phyloP scores from a whole-genome alignment of 2,888 invertebrate genomes.

The Sacculina carcini region DNA sequence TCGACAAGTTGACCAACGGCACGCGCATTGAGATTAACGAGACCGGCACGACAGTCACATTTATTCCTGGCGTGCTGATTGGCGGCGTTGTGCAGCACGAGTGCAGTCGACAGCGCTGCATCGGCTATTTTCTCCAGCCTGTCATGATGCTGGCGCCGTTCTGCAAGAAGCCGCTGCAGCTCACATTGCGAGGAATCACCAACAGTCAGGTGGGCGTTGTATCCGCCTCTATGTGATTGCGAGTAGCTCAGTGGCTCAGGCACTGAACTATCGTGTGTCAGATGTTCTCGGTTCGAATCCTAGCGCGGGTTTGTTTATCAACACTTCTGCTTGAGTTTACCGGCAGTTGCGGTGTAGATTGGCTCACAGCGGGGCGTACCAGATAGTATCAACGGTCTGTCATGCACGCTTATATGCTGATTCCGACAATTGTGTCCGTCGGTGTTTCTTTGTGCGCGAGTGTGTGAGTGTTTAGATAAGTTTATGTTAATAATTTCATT shows the following conservation, averaged over 20 bases:
- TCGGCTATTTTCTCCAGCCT: conserved; percentile 66
- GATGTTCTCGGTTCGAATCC: not conserved
- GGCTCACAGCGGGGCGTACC: too few relatives aligned
- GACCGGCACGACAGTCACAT: conserved; percentile 68
- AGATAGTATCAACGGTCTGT: too few relatives aligned
- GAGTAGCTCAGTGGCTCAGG: too few relatives aligned
- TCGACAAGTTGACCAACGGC: conserved; percentile 88
- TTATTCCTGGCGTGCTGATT: conserved; percentile 63
- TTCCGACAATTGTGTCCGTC: too few relatives aligned
- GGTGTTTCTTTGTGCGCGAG: too few relatives aligned
- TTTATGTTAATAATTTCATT: too few relatives aligned
- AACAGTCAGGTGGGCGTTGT: conserved; percentile 33
- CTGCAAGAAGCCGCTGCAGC: conserved; percentile 62
- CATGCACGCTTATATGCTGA: too few relatives aligned
- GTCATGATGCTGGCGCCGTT: conserved; percentile 73
- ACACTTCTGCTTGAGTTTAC: too few relatives aligned
- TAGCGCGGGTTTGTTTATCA: too few relatives aligned
- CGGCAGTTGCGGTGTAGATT: too few relatives aligned
- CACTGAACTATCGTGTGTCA: not conserved
- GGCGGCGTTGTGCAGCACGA: conserved; percentile 72
- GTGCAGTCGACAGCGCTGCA: conserved; percentile 51
- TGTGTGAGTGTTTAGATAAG: too few relatives aligned
- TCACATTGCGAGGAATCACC: conserved; percentile 63
- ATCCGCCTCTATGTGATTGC: too few relatives aligned
- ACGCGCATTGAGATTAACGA: conserved; percentile 64